phyloP scores from a whole-genome alignment of 2,888 invertebrate genomes.

The Hybos culiciformis region DNA sequence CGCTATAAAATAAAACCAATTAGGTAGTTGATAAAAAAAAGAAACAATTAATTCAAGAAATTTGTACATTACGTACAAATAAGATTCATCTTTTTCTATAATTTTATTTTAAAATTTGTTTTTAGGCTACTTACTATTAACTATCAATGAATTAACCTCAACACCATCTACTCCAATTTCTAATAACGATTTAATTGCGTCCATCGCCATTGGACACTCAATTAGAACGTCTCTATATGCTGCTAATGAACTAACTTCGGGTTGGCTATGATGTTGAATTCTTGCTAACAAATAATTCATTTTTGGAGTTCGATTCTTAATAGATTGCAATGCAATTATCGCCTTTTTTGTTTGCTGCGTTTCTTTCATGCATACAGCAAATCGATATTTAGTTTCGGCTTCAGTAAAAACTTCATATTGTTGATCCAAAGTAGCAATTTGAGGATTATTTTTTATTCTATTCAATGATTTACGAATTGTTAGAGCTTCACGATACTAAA shows the following conservation, averaged over 20 bases:
- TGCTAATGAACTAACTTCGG: slow-evolving; percentile 50
- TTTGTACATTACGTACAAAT: too few species aligned
- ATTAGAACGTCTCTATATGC: slow-evolving; percentile 67
- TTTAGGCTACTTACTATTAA: slow-evolving; percentile 37
- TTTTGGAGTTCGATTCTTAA: slow-evolving; percentile 53
- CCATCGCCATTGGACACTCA: slow-evolving; percentile 60
- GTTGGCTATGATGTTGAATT: slow-evolving; percentile 51
- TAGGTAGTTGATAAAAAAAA: not conserved
- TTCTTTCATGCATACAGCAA: slow-evolving; percentile 54
- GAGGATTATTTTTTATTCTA: slow-evolving; percentile 24
- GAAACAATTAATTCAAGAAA: not conserved
- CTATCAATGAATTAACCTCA: slow-evolving; percentile 59
- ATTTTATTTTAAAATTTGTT: too few species aligned
- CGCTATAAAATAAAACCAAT: slow-evolving; percentile 20
- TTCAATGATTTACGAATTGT: slow-evolving; percentile 28
- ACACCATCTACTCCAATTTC: slow-evolving; percentile 56
- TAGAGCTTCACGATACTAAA: slow-evolving; percentile 40
- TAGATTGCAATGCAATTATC: slow-evolving; percentile 22
- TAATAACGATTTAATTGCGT: slow-evolving; percentile 58
- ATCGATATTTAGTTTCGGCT: slow-evolving; percentile 56
- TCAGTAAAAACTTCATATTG: slow-evolving; percentile 35
- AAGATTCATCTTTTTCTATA: too few species aligned
- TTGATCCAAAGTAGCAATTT: slow-evolving; percentile 23
- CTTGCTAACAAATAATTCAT: slow-evolving; percentile 65
- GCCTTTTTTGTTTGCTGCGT: slow-evolving; percentile 50